Evolutionary conservation across 2,888 invertebrate species (phyloP).

Genomic region (Cephus sareptanus): DNA sequence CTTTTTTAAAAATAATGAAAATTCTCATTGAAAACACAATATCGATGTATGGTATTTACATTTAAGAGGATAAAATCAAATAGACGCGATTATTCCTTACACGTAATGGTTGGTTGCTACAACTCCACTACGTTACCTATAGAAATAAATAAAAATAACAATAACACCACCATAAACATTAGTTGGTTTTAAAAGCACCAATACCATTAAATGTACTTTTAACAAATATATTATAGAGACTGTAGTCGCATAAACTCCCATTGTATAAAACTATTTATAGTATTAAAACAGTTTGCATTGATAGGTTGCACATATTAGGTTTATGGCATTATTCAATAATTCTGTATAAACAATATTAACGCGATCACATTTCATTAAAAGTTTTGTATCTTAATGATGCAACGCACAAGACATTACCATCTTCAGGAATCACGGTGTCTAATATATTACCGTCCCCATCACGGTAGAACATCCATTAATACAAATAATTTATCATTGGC

Average conservation of each 20-base stretch:
- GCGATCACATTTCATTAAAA: constrained; percentile 28
- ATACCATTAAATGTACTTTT: constrained; percentile 37
- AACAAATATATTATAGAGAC: constrained; percentile 31
- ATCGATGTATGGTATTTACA: not conserved
- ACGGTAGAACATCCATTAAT: not conserved
- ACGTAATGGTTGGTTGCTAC: not conserved
- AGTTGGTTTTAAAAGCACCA: constrained; percentile 43
- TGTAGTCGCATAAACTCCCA: constrained; percentile 22
- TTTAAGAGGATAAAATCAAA: not conserved
- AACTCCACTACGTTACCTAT: not conserved
- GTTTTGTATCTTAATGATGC: not conserved
- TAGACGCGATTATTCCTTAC: not conserved
- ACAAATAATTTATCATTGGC: not conserved
- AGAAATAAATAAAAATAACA: constrained; percentile 18
- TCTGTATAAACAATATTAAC: constrained; percentile 31
- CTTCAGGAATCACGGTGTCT: not conserved
- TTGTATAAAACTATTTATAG: constrained; percentile 52
- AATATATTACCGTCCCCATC: not conserved
- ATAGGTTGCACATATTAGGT: constrained; percentile 60
- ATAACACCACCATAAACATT: constrained; percentile 24
- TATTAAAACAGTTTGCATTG: constrained; percentile 62
- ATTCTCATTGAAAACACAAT: not conserved
- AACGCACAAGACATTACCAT: not conserved
- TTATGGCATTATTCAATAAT: constrained; percentile 52
- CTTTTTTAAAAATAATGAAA: constrained; percentile 1